Evolutionary conservation across 2,797 vertebrate genomes (phyloP), one percentile per base, ranked within the genome.

Genomic region (Sebastes flavidus): DNA sequence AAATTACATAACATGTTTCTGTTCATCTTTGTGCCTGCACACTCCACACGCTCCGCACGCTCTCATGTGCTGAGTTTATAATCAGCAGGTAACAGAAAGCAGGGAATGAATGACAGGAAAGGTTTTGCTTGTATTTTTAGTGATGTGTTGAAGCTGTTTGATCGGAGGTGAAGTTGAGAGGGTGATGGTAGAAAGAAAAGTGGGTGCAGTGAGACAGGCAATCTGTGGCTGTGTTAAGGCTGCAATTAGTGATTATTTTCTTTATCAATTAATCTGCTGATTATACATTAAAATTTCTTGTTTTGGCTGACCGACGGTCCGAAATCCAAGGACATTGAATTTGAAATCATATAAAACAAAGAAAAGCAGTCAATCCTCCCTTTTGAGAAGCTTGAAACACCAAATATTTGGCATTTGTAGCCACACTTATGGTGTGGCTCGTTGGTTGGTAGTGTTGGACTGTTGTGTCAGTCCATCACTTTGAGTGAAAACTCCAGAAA

Each of bases 1-100:
- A 78, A 87, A 87, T 93, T 92, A 89, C 81, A 82, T 93, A 94
- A 95, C 83, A 72, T 65, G 66, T 72, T 80, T 77, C 62, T 67
- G 69, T 71, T 86, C 70, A 86, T 86, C 81, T 68, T 38, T 78
- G 59, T 70, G 30, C 36, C 74, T 49, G 49, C 58, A 70, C 77
- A 58, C 30, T 52, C 30, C 34, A 38, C 46, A 54, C 5, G 32
- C 56, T 52, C 34, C 24, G 34, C 46, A 54, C 3, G 32, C 55
- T 81, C 14, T 65, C 16, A 24, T 36, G 36, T 83, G 29, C 65
- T 22, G 72, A 59, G 34, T 46, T 30, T 49, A 25, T 72, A 52
- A 74, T 79, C 14, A 18, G 34, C 68, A 76, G 70, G 75, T 77
- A 67, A 56, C 74, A 70, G n/a, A 52, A 55, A 60, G 38, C 60